Base-by-base conservation (phyloP, 35 echinoderm and acorn worm species). In the Heliocidaris tuberculata region DNA sequence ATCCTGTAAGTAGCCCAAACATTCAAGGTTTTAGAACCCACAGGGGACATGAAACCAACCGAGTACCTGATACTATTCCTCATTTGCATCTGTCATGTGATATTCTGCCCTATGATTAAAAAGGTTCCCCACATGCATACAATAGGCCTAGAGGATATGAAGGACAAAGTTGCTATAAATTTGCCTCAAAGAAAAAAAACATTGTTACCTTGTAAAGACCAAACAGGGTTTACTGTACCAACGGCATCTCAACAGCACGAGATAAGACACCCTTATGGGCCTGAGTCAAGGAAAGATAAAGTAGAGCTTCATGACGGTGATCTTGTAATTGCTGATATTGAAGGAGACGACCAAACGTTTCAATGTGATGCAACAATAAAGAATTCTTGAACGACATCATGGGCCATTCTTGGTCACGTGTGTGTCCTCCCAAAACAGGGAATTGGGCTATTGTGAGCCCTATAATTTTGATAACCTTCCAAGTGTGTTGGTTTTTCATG, bases 31-130 rank as follows among this genome's bases (percentile, higher is more conserved):
- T n/a, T 78, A n/a, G 27, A 78, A 27, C 65, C 17, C 65, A 16
- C 6, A 29, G 78, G 93, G 31, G 48, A 11, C 0, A 93, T 94
- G 88, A 52, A 50, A 31, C 8, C 0, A 60, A 92, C 31, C 17
- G 47, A 56, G 24, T 24, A 94, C 48, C 32, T 59, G 5, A 95
- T 93, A 87, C 97, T 13, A 15, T 30, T 27, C 98, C 98, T 94
- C 98, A 97, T 94, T 94, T 88, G 90, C 98, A 99, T 97, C 88
- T 99, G 95, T 95, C 96, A 87, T 99, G 98, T 96, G 96, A 99
- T 94, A 99, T 99, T 21, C 96, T 99, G 60, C 98, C 98, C 24
- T 97, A 96, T 88, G 85, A 85, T 19, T 65, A 96, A 48, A 92
- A 42, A 15, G 59, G 13, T 12, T 49, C 94, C 87, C 60, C 95